These are phyloP conservation scores for Hyalella azteca DNA, from an alignment of 2,888 invertebrate species.

Conservation along the genomic window DNA sequence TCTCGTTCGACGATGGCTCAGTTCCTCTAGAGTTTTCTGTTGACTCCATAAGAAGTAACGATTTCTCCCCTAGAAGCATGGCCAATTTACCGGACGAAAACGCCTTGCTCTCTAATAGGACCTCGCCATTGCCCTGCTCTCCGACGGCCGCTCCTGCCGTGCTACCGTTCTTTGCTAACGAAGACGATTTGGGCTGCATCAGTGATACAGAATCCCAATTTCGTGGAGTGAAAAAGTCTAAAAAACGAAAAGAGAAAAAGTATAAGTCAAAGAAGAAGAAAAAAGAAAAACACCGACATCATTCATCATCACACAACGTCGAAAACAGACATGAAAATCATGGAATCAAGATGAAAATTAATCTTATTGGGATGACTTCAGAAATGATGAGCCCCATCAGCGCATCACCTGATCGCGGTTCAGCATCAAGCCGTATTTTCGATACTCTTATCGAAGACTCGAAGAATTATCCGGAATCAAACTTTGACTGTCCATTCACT, in stretches of 20 bases:
- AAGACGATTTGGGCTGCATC: conserved; percentile 12
- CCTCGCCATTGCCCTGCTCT: background rate
- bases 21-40: conserved; percentile 9
- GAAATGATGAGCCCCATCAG: background rate
- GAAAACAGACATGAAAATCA: too few species aligned
- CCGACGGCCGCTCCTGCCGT: background rate
- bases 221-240: background rate
- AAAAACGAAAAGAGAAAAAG: background rate
- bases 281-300: conserved; percentile 28
- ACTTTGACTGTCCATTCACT: background rate
- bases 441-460: background rate
- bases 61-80: background rate
- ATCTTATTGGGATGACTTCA: background rate
- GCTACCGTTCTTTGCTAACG: background rate
- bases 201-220: background rate
- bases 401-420: background rate
- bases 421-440: background rate
- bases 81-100: background rate
- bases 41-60: background rate
- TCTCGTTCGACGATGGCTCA: conserved; percentile 28
- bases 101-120: background rate
- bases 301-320: background rate
- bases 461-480: background rate
- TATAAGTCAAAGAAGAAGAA: conserved; percentile 29
- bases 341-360: conserved; percentile 15